Percentiles rank a stretch among this genome's conserved stretches.
phyloP scores from a whole-genome alignment of 1,140 invertebrate genomes.

The Listronotus bonariensis region DNA sequence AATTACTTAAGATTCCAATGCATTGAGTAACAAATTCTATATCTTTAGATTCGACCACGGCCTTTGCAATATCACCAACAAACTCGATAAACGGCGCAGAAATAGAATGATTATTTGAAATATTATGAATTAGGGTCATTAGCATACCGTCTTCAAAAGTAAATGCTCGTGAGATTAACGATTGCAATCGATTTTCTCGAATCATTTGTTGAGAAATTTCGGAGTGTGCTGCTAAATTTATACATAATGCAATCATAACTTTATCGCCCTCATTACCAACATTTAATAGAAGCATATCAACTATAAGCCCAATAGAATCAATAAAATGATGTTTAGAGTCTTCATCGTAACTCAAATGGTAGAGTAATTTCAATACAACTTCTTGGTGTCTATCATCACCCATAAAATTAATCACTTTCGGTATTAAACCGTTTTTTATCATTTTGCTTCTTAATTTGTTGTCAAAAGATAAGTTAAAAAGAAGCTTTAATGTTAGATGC shows the following conservation, averaged over 20 bases:
- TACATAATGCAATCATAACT: conserved; percentile 83
- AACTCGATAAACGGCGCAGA: conserved; percentile 89
- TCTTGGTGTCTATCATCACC: conserved; percentile 84
- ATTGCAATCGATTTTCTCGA: conserved; percentile 78
- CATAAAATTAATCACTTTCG: conserved; percentile 87
- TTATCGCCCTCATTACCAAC: conserved; percentile 71
- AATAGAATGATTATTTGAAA: conserved; percentile 85
- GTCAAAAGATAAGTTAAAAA: conserved; percentile 98
- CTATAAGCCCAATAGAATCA: conserved; percentile 89
- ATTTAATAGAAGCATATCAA: conserved; percentile 75
- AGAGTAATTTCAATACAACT: conserved; percentile 87
- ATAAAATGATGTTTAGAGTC: conserved; percentile 92
- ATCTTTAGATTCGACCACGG: conserved; percentile 74
- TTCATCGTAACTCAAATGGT: conserved; percentile 95
- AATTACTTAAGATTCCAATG: conserved; percentile 88
- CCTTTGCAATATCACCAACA: conserved; percentile 87
- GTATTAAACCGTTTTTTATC: conserved; percentile 85
- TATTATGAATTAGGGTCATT: conserved; percentile 94
- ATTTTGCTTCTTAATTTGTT: conserved; percentile 83
- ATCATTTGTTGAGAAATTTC: conserved; percentile 91
- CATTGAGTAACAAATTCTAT: conserved; percentile 89
- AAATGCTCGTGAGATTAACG: conserved; percentile 78
- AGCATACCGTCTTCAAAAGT: conserved; percentile 82
- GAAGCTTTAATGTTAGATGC: conserved; percentile 83
- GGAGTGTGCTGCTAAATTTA: conserved; percentile 89